Base-by-base conservation (phyloP, 2,888 invertebrate genomes). In the Adineta ricciae region DNA sequence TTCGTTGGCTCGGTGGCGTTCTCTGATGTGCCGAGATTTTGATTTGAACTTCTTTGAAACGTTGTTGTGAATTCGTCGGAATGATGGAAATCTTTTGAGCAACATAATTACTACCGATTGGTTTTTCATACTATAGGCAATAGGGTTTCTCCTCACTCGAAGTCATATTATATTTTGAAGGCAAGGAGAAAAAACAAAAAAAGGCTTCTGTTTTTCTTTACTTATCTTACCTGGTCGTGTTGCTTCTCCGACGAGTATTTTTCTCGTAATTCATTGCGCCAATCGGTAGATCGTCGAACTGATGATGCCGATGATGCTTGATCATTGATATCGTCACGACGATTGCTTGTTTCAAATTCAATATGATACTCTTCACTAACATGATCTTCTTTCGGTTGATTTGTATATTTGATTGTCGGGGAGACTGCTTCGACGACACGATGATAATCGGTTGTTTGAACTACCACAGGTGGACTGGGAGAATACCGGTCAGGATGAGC, bases 321-420 rank as follows among this genome's bases (percentile, higher is more conserved):
- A 64, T 32, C 32, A 27, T 64, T 5, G 7, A 16, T 64, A 8
- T 56, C 56, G 16, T 64, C 32, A 41, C 5, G 78, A 41, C 24
- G 2, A 9, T 78, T 38, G 1, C 41, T 16, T 78, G 41, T 64
- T 64, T 64, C 32, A 32, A 64, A 11, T 78, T 78, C 78, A 41
- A 78, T n/a, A 41, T 78, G 41, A 32, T 78, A 78, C 41, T 78
- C 78, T 78, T 78, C 78, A 41, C 78, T 78, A n/a, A 78, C 24
- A 78, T 41, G 1, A 5, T 78, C 78, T 64, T 64, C 64, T 64
- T 64, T 64, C 32, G 16, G 32, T 64, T 2, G 19, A 36, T 9
- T 19, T 0, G 41, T 9, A 78, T 41, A 78, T 41, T 78, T 24
- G 7, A 41, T 24, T n/a, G 41, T 27, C 36, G 27, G 38, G 9